These are phyloP conservation scores for Carollia perspicillata DNA, from an alignment of 2,113 vertebrate species.

Conservation along the genomic window DNA sequence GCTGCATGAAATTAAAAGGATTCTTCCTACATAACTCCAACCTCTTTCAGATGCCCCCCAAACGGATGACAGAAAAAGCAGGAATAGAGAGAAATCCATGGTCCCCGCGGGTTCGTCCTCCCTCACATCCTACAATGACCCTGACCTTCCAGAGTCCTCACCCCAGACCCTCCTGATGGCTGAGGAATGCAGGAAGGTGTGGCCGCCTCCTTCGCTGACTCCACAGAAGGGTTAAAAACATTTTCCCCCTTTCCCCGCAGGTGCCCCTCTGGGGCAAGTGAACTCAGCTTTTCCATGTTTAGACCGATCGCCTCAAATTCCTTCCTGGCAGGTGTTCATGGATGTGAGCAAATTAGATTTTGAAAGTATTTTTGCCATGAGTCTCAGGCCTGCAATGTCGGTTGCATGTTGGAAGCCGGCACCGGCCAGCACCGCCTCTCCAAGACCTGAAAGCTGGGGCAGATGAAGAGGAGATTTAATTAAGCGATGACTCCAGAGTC, in stretches of 20 bases:
- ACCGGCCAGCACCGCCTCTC: not conserved
- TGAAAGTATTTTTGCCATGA: conserved; percentile 9
- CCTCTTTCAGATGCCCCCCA: not conserved
- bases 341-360: conserved; percentile 57
- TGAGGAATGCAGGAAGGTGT: not conserved
- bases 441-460: not conserved
- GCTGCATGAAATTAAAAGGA: not conserved
- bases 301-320: conserved; percentile 55
- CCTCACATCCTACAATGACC: not conserved
- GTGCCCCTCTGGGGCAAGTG: conserved; percentile 58
- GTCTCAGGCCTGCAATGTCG: not conserved
- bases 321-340: conserved; percentile 70
- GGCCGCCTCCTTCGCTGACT: not conserved
- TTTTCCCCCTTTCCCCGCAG: conserved; percentile 23
- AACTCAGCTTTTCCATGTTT: conserved; percentile 72
- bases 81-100: not conserved
- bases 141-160: not conserved
- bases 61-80: not conserved
- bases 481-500: not conserved
- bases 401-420: not conserved
- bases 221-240: not conserved
- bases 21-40: not conserved
- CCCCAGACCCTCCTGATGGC: not conserved
- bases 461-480: not conserved
- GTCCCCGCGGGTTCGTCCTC: not conserved